Evolutionary conservation across 2,113 vertebrate species (phyloP).

Genomic region (Sapayoa aenigma): DNA sequence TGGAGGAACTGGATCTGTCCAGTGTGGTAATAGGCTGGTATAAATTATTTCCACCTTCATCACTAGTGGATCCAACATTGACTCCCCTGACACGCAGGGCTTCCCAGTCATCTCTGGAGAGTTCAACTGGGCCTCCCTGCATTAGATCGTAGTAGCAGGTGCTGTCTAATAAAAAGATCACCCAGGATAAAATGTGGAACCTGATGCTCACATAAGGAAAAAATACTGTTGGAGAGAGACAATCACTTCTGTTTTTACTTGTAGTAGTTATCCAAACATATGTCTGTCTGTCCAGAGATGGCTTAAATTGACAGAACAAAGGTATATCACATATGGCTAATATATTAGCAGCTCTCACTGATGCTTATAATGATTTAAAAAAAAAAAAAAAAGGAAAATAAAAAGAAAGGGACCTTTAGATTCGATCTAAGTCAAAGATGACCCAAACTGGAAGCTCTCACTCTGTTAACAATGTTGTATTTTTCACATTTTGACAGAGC

Average conservation of each 20-base stretch:
- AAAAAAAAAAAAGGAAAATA: background rate
- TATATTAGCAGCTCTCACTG: conserved; percentile 64
- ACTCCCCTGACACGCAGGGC: conserved; percentile 93
- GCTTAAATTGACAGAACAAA: conserved; percentile 75
- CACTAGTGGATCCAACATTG: conserved; percentile 94
- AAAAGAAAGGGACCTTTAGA: conserved; percentile 13
- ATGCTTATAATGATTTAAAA: conserved; percentile 50
- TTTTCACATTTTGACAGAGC: conserved; percentile 64
- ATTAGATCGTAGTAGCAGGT: conserved; percentile 87
- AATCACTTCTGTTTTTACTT: conserved; percentile 91
- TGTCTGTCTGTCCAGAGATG: conserved; percentile 70
- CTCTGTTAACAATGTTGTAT: conserved; percentile 64
- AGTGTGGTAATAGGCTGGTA: conserved; percentile 99
- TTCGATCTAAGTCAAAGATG: conserved; percentile 38
- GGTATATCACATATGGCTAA: conserved; percentile 50
- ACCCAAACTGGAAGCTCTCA: conserved; percentile 83
- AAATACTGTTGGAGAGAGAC: conserved; percentile 94
- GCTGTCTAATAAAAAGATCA: conserved; percentile 62
- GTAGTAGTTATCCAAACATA: conserved; percentile 75
- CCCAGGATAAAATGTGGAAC: conserved; percentile 82
- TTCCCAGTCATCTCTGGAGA: conserved; percentile 96
- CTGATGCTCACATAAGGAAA: conserved; percentile 81
- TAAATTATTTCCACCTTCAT: conserved; percentile 97
- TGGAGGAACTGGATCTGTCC: conserved; percentile 95
- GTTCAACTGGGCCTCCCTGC: conserved; percentile 90